phyloP scores from a whole-genome alignment of 2,113 vertebrate genomes.

The Sorex araneus region DNA sequence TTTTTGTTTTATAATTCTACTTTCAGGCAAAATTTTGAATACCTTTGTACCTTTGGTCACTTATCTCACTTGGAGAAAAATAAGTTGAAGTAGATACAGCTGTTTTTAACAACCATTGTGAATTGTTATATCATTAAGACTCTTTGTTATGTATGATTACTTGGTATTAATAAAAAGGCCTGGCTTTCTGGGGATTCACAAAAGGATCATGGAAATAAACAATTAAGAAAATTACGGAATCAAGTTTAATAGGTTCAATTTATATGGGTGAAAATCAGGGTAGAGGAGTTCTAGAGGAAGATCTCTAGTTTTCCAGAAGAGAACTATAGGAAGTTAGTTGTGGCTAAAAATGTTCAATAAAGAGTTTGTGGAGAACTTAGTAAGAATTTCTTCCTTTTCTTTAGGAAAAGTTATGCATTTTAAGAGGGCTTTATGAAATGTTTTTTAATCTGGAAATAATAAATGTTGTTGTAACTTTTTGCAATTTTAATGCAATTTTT shows the following conservation, averaged over 20 bases:
- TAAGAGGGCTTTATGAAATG: background rate
- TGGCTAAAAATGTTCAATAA: background rate
- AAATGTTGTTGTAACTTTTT: background rate
- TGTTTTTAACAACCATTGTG: background rate
- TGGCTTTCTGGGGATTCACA: background rate
- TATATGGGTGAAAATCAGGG: background rate
- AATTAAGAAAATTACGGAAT: background rate
- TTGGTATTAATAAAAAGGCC: background rate
- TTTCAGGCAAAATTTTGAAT: background rate
- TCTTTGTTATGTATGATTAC: background rate
- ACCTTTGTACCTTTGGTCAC: too few relatives aligned
- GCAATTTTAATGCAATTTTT: too few relatives aligned
- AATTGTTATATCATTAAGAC: background rate
- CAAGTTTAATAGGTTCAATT: background rate
- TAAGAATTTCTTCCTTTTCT: background rate
- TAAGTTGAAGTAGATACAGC: too few relatives aligned
- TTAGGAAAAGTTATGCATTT: background rate
- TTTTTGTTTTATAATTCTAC: background rate
- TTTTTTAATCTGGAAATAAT: background rate
- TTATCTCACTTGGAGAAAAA: too few relatives aligned
- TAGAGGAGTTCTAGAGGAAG: background rate
- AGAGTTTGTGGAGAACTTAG: background rate
- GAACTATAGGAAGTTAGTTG: background rate
- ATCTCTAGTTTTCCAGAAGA: too few relatives aligned
- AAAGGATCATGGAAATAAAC: background rate